These are phyloP conservation scores for Spizaetus ornatus DNA, from an alignment of 2,113 vertebrate genomes.

Conservation along the genomic window DNA sequence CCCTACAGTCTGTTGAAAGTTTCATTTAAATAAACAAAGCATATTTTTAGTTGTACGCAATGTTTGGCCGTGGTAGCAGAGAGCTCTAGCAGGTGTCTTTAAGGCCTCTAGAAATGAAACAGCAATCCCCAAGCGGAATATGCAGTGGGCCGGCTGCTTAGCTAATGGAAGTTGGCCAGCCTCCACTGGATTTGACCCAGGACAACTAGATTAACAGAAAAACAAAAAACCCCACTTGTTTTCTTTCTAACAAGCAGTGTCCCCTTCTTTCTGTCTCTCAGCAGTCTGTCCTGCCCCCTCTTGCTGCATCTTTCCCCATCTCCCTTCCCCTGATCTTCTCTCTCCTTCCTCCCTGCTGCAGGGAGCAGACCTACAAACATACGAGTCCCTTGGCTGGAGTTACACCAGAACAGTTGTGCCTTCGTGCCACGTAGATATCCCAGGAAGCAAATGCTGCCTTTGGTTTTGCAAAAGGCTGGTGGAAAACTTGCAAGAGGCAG, in stretches of 20 bases:
- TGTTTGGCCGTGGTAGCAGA: neutral
- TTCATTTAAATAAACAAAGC: slow-evolving; percentile 9
- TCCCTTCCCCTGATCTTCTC: neutral
- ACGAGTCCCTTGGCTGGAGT: neutral
- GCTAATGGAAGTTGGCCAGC: neutral
- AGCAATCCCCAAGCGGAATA: neutral
- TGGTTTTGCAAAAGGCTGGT: neutral
- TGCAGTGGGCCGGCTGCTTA: neutral
- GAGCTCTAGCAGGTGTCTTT: slow-evolving; percentile 45
- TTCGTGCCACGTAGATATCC: neutral
- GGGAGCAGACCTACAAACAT: neutral
- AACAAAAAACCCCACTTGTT: neutral
- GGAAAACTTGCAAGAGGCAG: neutral
- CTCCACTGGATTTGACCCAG: neutral
- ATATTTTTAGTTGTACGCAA: neutral
- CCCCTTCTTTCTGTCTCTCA: neutral
- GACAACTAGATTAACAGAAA: neutral
- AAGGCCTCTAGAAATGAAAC: slow-evolving; percentile 1
- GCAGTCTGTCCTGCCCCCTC: neutral
- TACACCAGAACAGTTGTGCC: neutral
- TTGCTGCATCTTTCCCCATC: neutral
- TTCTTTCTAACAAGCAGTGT: neutral
- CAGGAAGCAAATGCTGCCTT: neutral
- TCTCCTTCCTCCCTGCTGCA: neutral
- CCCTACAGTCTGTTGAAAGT: neutral